A percentile compares a stretch with the other conserved stretches of the same genome.
Conservation (phyloP, 2,888 invertebrate species). For the Agonum fuliginosum region DNA sequence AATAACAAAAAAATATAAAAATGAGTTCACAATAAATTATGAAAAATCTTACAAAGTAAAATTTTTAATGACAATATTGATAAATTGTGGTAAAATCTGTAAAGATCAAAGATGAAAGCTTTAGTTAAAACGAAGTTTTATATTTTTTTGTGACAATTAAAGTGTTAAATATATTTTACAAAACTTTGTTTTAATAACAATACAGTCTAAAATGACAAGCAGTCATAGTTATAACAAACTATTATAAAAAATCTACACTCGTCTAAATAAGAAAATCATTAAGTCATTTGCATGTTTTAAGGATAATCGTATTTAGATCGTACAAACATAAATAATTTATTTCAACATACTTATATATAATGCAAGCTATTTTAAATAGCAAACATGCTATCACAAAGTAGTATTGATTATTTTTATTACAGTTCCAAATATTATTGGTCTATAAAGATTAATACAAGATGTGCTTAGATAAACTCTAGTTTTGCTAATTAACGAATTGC, state of each 20-base stretch:
- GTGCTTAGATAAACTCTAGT: background rate
- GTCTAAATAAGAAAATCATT: background rate
- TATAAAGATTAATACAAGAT: slow-evolving; percentile 14
- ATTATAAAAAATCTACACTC: slow-evolving; percentile 39
- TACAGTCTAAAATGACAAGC: slow-evolving; percentile 30
- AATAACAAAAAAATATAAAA: slow-evolving; percentile 3
- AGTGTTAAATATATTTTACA: slow-evolving; percentile 41
- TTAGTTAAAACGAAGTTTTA: background rate
- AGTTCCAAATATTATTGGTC: slow-evolving; percentile 32
- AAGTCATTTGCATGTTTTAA: background rate
- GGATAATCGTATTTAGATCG: background rate
- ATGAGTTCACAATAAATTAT: slow-evolving; percentile 5
- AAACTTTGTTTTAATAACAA: slow-evolving; percentile 13
- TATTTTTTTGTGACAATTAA: slow-evolving; percentile 32
- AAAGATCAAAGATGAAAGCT: background rate
- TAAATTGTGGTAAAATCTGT: background rate
- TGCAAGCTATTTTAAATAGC: slow-evolving; percentile 47
- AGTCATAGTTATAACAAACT: slow-evolving; percentile 24
- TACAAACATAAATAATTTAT: slow-evolving; percentile 42
- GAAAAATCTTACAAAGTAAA: background rate
- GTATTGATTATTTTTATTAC: slow-evolving; percentile 33
- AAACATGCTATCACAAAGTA: slow-evolving; percentile 45
- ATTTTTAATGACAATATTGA: background rate
- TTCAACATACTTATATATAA: slow-evolving; percentile 36
- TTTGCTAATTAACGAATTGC: slow-evolving; percentile 17